Percentiles rank a stretch among this genome's conserved stretches.
Conservation (phyloP, 2,888 invertebrate genomes). For the Catonia carolina region DNA sequence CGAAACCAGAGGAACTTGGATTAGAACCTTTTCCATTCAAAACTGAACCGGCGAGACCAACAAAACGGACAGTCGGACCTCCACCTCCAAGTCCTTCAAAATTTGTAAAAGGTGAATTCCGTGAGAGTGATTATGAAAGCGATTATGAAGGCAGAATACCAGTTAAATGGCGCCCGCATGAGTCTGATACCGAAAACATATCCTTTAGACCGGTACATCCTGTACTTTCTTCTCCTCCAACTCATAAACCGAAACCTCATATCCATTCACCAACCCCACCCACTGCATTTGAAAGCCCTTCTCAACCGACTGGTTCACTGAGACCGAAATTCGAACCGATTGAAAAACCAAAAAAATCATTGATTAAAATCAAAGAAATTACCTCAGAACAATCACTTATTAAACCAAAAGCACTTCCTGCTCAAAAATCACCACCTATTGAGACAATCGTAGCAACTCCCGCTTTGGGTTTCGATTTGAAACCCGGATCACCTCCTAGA, state of each 20-base stretch:
- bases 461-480: constrained; percentile 42
- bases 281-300: constrained; percentile 51
- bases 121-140: constrained; percentile 65
- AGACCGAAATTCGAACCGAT: constrained; percentile 55
- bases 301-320: constrained; percentile 42
- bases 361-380: constrained; percentile 19
- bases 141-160: constrained; percentile 60
- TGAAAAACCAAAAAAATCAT: constrained; percentile 39
- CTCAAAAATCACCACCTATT: constrained; percentile 17
- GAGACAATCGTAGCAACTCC: constrained; percentile 38
- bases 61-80: constrained; percentile 43
- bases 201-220: constrained; percentile 55
- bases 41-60: constrained; percentile 41
- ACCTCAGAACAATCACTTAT: constrained; percentile 23
- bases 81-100: constrained; percentile 57
- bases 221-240: constrained; percentile 44
- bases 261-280: constrained; percentile 51
- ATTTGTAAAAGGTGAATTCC: constrained; percentile 58
- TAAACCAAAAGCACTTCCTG: constrained; percentile 19
- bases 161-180: constrained; percentile 53
- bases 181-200: constrained; percentile 44
- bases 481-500: constrained; percentile 54
- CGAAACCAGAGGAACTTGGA: constrained; percentile 12
- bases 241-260: constrained; percentile 32
- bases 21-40: constrained; percentile 46